Base-by-base conservation (phyloP, 2,797 vertebrate species). In the Monodelphis domestica region DNA sequence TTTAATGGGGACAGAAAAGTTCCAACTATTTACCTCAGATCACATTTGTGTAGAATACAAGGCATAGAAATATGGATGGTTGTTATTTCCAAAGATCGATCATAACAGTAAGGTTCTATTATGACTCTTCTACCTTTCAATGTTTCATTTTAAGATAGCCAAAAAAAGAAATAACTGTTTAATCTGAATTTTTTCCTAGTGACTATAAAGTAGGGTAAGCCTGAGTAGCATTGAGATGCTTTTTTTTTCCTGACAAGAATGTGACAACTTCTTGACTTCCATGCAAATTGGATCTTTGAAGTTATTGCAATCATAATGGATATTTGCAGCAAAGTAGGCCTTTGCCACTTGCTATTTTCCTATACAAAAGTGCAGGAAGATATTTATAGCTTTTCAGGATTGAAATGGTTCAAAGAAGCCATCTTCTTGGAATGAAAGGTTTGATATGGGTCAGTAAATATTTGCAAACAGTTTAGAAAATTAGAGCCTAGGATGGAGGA, bases 261-360 rank as follows among this genome's bases (percentile, higher is more conserved):
- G 12, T n/a, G 57, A 63, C 57, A 63, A 30, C 21, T 63, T 63
- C 29, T 63, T 63, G 57, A 57, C 30, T 63, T 63, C 57, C 57
- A 63, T 63, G 57, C 57, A 63, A 63, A 63, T 63, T 33, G n/a
- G 57, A 63, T 12, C 63, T 63, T 33, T 12, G 12, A 63, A 63
- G 93, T 54, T 51, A 4, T 70, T 94, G 53, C 94, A 87, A 93
- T 90, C 38, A 91, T 93, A 87, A 89, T 55, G 95, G 97, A 91
- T 21, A 87, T 94, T 95, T 92, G 50, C 91, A 96, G 95, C 94
- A 33, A 97, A 96, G 51, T 93, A 52, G 91, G 50, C 53, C 88
- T 89, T 97, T 91, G 92, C 45, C 94, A 57, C 57, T 87, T 88
- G 90, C 84, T 4, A 88, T 94, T 95, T 92, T 15, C 63, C 17